Percentiles rank a stretch among this genome's conserved stretches.
These are phyloP conservation scores for Columbina picui DNA, from an alignment of 2,113 vertebrate genomes.

Conservation along the genomic window DNA sequence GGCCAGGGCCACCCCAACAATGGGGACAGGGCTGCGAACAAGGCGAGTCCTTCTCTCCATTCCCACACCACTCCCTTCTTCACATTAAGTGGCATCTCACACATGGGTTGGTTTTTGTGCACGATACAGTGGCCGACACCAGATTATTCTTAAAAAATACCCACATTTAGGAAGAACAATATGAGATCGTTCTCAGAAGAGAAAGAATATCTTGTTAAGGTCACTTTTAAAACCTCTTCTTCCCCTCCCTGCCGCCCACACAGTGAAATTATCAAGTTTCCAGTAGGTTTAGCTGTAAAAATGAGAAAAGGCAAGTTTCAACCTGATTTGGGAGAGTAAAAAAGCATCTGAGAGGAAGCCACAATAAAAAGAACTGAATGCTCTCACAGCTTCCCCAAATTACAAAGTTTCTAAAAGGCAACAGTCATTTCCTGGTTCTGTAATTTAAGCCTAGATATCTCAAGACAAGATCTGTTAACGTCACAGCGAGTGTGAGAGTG, in stretches of 20 bases:
- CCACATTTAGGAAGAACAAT: neutral
- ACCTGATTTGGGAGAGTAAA: conserved; percentile 8
- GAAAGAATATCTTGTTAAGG: conserved; percentile 30
- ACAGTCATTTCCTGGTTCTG: conserved; percentile 25
- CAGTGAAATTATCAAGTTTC: neutral
- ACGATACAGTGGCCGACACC: neutral
- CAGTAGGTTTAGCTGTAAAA: conserved; percentile 26
- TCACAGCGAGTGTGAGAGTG: neutral
- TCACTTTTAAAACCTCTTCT: conserved; percentile 39
- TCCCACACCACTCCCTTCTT: neutral
- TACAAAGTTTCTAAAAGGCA: conserved; percentile 46
- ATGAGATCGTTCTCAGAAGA: neutral
- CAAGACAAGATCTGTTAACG: neutral
- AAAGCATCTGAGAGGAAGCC: conserved; percentile 8
- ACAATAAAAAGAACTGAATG: neutral
- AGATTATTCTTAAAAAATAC: neutral
- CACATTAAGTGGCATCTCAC: neutral
- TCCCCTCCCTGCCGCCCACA: neutral
- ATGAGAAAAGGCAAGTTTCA: conserved; percentile 46
- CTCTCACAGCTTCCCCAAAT: neutral
- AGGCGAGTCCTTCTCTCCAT: neutral
- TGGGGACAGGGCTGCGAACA: neutral
- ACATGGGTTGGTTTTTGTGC: neutral
- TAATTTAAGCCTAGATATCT: neutral
- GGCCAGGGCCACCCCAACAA: neutral